Conservation (phyloP, 2,113 vertebrate species). For the Riparia riparia region DNA sequence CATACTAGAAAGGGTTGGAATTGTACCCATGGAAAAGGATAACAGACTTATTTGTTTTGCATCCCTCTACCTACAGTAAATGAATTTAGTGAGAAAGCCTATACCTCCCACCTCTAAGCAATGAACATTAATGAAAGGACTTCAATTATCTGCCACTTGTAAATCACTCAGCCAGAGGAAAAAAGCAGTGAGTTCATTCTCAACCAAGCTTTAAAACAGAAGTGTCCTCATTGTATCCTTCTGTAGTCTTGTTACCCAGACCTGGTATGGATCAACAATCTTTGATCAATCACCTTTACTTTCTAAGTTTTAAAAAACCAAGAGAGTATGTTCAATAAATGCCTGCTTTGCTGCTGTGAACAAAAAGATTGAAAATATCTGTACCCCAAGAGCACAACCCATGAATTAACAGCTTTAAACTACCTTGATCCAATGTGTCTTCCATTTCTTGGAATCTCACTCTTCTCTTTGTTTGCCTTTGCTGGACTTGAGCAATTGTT, state of each 20-base stretch:
- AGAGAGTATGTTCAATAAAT: background rate
- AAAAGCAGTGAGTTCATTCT: background rate
- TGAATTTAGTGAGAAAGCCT: background rate
- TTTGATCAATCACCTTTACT: background rate
- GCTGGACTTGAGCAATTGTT: conserved; percentile 63
- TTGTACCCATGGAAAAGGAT: background rate
- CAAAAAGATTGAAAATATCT: background rate
- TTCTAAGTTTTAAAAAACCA: background rate
- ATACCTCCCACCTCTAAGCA: background rate
- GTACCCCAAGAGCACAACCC: background rate
- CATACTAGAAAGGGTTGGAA: background rate
- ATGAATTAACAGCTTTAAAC: background rate
- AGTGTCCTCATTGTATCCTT: background rate
- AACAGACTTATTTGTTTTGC: background rate
- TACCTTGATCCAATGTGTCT: conserved; percentile 89
- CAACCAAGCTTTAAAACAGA: background rate
- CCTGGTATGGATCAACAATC: background rate
- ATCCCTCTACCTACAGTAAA: background rate
- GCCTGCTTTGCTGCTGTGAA: background rate
- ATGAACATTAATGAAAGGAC: background rate
- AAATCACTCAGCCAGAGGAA: background rate
- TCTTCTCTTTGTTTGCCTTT: conserved; percentile 85
- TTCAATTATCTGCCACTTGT: background rate
- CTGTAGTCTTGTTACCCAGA: background rate
- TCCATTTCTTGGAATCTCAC: conserved; percentile 93